phyloP scores from a whole-genome alignment of 1,140 invertebrate species.

The Drosophila leontia region DNA sequence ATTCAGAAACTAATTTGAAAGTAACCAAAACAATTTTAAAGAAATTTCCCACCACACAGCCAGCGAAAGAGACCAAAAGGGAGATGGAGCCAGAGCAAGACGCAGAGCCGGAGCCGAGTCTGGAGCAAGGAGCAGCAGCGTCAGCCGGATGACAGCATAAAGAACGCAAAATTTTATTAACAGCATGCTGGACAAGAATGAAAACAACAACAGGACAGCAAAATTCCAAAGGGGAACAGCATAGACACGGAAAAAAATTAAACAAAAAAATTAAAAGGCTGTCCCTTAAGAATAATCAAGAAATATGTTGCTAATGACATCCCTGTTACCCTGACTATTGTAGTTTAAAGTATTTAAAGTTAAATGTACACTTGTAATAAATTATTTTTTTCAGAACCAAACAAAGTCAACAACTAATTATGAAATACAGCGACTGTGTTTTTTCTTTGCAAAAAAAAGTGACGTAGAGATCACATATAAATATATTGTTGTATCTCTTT shows the following conservation, averaged over 20 bases:
- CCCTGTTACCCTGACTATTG: no score
- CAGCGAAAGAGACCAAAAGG: conserved; percentile 17
- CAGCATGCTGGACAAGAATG: conserved; percentile 80
- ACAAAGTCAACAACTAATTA: no score
- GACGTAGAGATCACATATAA: no score
- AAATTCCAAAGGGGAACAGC: conserved; percentile 31
- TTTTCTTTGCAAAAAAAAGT: no score
- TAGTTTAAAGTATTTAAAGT: no score
- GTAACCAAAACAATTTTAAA: conserved; percentile 85
- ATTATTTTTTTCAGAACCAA: no score
- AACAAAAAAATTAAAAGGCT: no score
- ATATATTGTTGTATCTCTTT: no score
- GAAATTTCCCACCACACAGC: conserved; percentile 80
- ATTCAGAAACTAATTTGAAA: conserved; percentile 85
- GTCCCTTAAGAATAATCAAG: background rate
- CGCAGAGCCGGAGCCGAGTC: background rate
- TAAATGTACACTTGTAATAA: no score
- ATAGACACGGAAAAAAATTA: conserved; percentile 25
- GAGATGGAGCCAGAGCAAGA: conserved; percentile 10
- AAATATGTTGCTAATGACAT: background rate
- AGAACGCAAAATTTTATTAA: conserved; percentile 81
- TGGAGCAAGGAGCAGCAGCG: conserved; percentile 9
- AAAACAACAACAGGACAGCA: conserved; percentile 45
- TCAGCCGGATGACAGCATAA: conserved; percentile 66
- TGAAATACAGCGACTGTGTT: no score